Percentiles rank a stretch among this genome's conserved stretches.
These are phyloP conservation scores for Terebella lapidaria DNA, from an alignment of 2,888 invertebrate genomes.

Conservation along the genomic window DNA sequence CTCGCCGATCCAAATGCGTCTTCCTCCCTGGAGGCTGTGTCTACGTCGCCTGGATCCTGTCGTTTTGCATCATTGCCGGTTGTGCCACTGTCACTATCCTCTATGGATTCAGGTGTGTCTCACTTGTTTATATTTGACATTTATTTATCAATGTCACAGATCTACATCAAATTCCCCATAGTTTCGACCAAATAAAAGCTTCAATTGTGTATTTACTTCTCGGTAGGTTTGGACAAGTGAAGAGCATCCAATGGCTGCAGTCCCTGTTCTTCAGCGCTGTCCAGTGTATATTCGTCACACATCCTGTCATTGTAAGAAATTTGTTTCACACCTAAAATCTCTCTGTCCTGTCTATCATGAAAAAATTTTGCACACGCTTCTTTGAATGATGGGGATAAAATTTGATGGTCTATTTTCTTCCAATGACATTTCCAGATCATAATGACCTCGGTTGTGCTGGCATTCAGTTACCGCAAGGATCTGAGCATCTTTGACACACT, in stretches of 20 bases:
- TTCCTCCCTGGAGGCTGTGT: conserved; percentile 43
- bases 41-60: conserved; percentile 43
- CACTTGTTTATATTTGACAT: too few relatives aligned
- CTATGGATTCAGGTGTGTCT: conserved; percentile 41
- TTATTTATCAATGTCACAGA: too few relatives aligned
- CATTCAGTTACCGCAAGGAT: conserved; percentile 37
- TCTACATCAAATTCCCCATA: too few relatives aligned
- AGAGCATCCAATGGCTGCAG: conserved; percentile 47
- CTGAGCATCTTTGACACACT: conserved; percentile 40
- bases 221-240: conserved; percentile 45
- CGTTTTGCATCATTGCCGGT: conserved; percentile 29
- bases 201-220: too few relatives aligned
- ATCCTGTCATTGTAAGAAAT: conserved; percentile 42
- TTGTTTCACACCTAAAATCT: background rate
- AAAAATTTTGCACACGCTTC: too few relatives aligned
- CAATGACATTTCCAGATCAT: conserved; percentile 43
- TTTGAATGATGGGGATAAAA: too few relatives aligned
- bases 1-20: conserved; percentile 15
- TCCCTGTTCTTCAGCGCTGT: conserved; percentile 49
- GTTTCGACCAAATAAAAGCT: too few relatives aligned
- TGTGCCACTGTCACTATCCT: conserved; percentile 40
- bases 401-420: too few relatives aligned
- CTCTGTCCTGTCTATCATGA: background rate
- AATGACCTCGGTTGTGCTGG: conserved; percentile 34
- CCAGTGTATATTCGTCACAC: conserved; percentile 46